Evolutionary conservation across 1,140 invertebrate species (phyloP).

Genomic region (Acromyrmex heyeri): DNA sequence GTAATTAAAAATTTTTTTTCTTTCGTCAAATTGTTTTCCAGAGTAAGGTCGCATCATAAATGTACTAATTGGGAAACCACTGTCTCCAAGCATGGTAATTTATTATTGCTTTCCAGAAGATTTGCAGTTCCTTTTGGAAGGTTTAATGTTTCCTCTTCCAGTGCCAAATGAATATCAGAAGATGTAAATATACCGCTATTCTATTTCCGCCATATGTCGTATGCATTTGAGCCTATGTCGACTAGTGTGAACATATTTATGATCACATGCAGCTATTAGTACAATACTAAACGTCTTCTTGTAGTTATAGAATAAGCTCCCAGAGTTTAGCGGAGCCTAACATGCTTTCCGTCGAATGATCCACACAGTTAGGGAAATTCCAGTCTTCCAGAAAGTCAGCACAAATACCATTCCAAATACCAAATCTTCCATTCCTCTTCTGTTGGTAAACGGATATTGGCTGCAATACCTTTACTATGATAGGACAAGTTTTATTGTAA

Average conservation of each 20-base stretch:
- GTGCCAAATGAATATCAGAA: background rate
- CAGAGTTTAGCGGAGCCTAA: background rate
- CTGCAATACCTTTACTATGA: too few species aligned
- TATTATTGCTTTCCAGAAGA: background rate
- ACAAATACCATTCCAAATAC: too few species aligned
- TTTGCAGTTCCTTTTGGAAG: background rate
- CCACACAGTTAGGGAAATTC: background rate
- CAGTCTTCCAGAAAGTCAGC: background rate
- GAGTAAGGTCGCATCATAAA: background rate
- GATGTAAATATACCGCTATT: background rate
- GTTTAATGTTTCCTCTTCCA: background rate
- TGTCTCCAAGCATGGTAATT: background rate
- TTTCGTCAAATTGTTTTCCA: background rate
- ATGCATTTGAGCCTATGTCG: background rate
- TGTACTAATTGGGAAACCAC: background rate
- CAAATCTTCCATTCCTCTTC: too few species aligned
- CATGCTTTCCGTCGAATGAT: background rate
- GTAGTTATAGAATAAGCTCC: background rate
- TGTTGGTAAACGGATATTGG: too few species aligned
- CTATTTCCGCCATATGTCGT: background rate
- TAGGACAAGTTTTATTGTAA: too few species aligned
- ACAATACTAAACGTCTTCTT: background rate
- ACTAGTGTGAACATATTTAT: background rate
- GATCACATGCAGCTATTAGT: background rate
- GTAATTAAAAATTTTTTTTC: slow-evolving; percentile 3